Evolutionary conservation across 1,140 invertebrate species (phyloP), one percentile per base, ranked within the genome.

Genomic region (Aleiodes sp.): DNA sequence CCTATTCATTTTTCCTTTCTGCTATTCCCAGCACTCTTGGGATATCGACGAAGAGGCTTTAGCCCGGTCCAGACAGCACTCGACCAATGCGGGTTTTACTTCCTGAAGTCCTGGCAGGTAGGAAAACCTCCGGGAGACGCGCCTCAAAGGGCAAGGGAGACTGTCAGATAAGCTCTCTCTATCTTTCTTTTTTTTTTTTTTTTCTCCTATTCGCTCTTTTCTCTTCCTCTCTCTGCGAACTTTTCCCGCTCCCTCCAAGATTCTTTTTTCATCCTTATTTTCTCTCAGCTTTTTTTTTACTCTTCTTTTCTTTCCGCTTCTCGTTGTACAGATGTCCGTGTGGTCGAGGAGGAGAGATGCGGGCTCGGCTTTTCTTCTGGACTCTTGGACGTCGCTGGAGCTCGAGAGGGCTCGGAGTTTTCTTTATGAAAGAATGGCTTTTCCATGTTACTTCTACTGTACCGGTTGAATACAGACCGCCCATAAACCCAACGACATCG

Each of bases 371-470:
- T 52, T 52, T 52, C 46, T 29, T 31, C 57, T 63, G 19, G 31
- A 41, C 35, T 37, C 60, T 63, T 24, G 60, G 60, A 63, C 35
- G 35, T 63, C 37, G 31, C 24, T 21, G 21, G n/a, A 24, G 60
- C 31, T 64, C 26, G 46, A 52, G 46, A 52, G 21, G 46, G 7
- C 26, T 16, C 46, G 46, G n/a, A n/a, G 46, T 24, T 46, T 52
- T 43, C 61, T 71, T 78, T 74, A 78, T 77, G 69, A 76, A 79
- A 82, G 76, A 83, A 82, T 83, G 81, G 79, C 79, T 81, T 83
- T 83, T 83, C 75, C 81, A 73, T 82, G 81, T 84, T 78, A 74
- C 63, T 74, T 70, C 74, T 74, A 72, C 71, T 70, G 7, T 33
- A 62, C 10, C 31, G 19, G 33, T 39, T 19, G 14, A 46, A 16